phyloP scores from a whole-genome alignment of 2,888 invertebrate species.

The Chromoteleia sp. region DNA sequence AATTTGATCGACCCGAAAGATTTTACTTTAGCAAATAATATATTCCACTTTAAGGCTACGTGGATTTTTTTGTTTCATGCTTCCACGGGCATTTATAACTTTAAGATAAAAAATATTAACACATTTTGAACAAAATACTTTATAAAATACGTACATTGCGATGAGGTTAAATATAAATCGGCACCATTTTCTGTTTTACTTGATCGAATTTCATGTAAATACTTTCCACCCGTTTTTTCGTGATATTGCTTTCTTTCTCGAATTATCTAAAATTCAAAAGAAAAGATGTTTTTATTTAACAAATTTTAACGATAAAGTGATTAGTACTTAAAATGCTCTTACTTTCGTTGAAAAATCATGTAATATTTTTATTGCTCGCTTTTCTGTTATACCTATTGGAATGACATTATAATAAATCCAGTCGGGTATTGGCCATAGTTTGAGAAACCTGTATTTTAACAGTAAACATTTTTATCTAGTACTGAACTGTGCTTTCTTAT shows the following conservation, averaged over 20 bases:
- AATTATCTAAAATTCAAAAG: constrained; percentile 49
- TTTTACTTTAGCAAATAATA: no score
- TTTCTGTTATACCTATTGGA: constrained; percentile 61
- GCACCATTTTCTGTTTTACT: background rate
- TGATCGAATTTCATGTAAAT: background rate
- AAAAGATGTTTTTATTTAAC: constrained; percentile 84
- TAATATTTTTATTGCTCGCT: constrained; percentile 55
- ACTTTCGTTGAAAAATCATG: constrained; percentile 84
- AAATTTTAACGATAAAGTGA: constrained; percentile 69
- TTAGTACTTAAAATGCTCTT: constrained; percentile 3
- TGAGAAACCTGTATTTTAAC: constrained; percentile 41
- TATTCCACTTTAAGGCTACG: no score
- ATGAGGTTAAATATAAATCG: constrained; percentile 5
- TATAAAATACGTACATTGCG: background rate
- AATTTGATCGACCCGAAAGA: no score
- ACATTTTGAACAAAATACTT: background rate
- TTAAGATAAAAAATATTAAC: background rate
- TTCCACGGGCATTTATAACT: no score
- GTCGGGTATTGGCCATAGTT: constrained; percentile 50
- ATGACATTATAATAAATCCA: constrained; percentile 67
- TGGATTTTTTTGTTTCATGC: no score
- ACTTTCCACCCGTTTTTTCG: constrained; percentile 23
- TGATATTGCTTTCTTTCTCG: constrained; percentile 38
- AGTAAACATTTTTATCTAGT: background rate
- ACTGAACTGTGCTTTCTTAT: no score